Evolutionary conservation across 2,113 vertebrate genomes (phyloP), one percentile per base, ranked within the genome.

Genomic region (Solea solea): DNA sequence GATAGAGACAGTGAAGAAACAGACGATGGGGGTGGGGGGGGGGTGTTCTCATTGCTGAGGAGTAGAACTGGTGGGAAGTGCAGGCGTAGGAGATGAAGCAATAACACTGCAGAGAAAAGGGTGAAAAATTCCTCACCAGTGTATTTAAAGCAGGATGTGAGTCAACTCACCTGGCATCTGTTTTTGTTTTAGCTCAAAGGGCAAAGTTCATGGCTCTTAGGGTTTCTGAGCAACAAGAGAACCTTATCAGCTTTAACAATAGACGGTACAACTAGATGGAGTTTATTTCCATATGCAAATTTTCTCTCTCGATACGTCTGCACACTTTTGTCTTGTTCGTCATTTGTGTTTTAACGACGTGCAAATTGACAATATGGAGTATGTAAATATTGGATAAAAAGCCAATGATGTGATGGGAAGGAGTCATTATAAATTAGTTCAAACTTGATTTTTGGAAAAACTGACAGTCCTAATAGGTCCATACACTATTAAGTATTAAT

Each of bases 91-190:
- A 82, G 84, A 83, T 82, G 72, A 74, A 87, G 82, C 62, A 82
- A 81, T 72, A 89, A 88, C 81, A 86, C 42, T 52, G 59, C 34
- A 6, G 69, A 81, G 64, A 76, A 86, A 70, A 82, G 67, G 80
- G 81, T 86, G 84, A 91, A 92, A 81, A 85, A 92, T 85, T 91
- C 86, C 93, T 95, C 91, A 93, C 87, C 89, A 90, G 70, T 89
- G 92, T 94, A 93, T 95, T 96, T 93, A 94, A 93, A 92, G 94
- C 90, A 81, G 90, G 94, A 96, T 94, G 94, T 95, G 92, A 96
- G 93, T 95, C 94, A 94, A 90, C 95, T 96, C 91, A 91, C 87
- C 88, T 83, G 93, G 94, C 95, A 97, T 95, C 91, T 96, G 96
- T 74, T 96, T 96, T 95, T 94, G 88, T 89, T 97, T 96, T 94